Conservation (phyloP, 2,888 invertebrate genomes). For the Nemoura dubitans region DNA sequence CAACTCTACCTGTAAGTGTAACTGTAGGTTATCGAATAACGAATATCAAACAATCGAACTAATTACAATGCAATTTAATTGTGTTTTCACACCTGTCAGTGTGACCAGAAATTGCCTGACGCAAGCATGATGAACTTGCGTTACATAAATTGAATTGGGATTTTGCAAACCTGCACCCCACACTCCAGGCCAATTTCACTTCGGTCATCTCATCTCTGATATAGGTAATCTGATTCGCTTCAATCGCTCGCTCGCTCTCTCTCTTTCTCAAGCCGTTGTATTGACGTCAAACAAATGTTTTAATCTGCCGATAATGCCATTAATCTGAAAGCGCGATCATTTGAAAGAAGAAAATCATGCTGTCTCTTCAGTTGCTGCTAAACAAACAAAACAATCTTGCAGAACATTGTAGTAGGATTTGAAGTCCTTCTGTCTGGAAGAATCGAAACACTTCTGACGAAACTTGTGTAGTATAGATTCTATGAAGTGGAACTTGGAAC, state of each 20-base stretch:
- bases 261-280: not conserved
- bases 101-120: not conserved
- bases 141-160: no score
- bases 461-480: no score
- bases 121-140: not conserved
- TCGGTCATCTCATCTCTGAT: no score
- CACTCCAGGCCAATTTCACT: no score
- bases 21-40: not conserved
- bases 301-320: not conserved
- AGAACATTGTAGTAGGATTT: not conserved
- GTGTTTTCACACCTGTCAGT: not conserved
- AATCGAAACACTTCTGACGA: not conserved
- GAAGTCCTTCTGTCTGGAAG: not conserved
- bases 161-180: no score
- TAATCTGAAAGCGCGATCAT: not conserved
- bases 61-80: not conserved
- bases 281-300: not conserved
- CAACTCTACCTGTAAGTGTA: not conserved
- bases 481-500: no score
- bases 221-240: no score
- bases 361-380: not conserved
- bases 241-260: no score
- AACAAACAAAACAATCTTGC: not conserved
- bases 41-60: not conserved
- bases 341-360: not conserved